Percentiles rank a stretch among this genome's conserved stretches.
Conservation (phyloP, 1,140 invertebrate species). For the Sitobion miscanthi region DNA sequence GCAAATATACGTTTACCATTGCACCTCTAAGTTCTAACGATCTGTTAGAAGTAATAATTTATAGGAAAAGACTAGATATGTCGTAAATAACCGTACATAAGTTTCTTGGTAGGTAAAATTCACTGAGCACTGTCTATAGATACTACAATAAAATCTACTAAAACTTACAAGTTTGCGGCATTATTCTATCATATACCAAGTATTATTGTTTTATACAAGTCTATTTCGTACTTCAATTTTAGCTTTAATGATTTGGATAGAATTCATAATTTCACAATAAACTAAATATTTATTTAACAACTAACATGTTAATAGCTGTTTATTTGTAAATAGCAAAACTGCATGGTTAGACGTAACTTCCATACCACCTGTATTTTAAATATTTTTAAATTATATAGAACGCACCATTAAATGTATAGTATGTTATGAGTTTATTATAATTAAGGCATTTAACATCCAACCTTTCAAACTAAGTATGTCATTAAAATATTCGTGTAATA, state of each 20-base stretch:
- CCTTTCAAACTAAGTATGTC: neutral
- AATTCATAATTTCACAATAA: neutral
- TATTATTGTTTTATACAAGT: slow-evolving; percentile 12
- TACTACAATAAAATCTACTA: neutral
- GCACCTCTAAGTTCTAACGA: neutral
- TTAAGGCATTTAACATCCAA: neutral
- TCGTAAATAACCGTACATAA: neutral
- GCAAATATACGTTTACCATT: neutral
- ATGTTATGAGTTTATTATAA: neutral
- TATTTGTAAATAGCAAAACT: neutral
- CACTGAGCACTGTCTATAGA: slow-evolving; percentile 17
- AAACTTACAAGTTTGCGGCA: neutral
- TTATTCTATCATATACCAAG: neutral
- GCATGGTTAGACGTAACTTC: neutral
- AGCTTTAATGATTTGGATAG: neutral
- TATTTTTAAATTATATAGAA: neutral
- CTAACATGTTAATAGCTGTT: neutral
- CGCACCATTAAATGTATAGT: neutral
- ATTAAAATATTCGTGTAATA: neutral
- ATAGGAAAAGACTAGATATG: neutral
- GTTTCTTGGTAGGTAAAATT: slow-evolving; percentile 19
- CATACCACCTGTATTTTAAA: neutral
- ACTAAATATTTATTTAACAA: neutral
- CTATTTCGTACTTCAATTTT: neutral
- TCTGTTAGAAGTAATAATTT: slow-evolving; percentile 12